A percentile compares a stretch with the other conserved stretches of the same genome.
Conservation (phyloP, 2,888 invertebrate genomes). For the Diaprepes abbreviatus region DNA sequence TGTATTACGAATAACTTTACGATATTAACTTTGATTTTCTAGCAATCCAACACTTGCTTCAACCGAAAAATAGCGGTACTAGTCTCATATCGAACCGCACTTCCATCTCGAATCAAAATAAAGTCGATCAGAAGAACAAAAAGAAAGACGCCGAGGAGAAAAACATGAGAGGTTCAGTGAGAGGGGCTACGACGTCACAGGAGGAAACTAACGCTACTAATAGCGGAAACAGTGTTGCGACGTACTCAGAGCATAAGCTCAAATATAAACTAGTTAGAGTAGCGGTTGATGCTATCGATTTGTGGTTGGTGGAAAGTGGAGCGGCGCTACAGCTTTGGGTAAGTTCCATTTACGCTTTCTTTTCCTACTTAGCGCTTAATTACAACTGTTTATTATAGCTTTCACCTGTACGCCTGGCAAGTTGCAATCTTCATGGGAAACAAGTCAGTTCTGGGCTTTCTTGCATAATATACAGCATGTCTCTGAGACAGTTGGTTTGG, state of each 20-base stretch:
- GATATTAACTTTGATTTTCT: conserved; percentile 14
- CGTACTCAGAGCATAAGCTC: conserved; percentile 68
- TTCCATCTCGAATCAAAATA: conserved; percentile 35
- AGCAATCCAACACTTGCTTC: conserved; percentile 55
- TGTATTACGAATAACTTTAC: no score
- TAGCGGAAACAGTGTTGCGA: not conserved
- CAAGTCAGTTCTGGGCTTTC: conserved; percentile 92
- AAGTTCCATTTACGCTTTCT: conserved; percentile 48
- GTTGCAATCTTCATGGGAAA: conserved; percentile 95
- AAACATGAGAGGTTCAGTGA: conserved; percentile 39
- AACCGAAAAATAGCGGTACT: conserved; percentile 57
- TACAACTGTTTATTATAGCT: conserved; percentile 69
- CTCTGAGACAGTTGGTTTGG: conserved; percentile 65
- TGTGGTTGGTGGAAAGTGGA: conserved; percentile 91
- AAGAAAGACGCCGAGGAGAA: conserved; percentile 49
- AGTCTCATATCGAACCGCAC: conserved; percentile 52
- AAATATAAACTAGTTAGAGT: conserved; percentile 95
- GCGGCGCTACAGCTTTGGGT: conserved; percentile 90
- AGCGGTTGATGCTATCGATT: conserved; percentile 89
- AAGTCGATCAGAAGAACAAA: conserved; percentile 47
- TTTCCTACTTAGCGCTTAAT: no score
- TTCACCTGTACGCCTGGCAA: conserved; percentile 88
- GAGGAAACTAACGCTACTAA: conserved; percentile 52
- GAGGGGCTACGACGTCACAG: conserved; percentile 52
- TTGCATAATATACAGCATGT: conserved; percentile 75